Evolutionary conservation across 2,797 vertebrate genomes (phyloP).

Genomic region (Ctenopoma multispine): DNA sequence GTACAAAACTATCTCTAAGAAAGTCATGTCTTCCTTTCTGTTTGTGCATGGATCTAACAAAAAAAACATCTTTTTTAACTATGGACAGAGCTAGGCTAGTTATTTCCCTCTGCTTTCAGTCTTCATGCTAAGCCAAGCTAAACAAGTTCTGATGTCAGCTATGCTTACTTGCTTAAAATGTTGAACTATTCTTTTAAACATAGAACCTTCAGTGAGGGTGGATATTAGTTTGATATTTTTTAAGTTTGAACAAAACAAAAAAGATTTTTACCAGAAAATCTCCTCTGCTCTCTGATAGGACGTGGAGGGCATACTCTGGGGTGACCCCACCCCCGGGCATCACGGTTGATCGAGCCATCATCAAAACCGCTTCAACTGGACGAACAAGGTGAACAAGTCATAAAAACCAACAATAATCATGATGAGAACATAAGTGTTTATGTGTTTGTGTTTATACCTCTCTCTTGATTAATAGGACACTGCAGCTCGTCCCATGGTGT

Average conservation of each 20-base stretch:
- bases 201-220: too few species aligned
- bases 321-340: conserved; percentile 90
- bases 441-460: conserved; percentile 79
- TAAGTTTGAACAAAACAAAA: neutral
- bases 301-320: conserved; percentile 89
- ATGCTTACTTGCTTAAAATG: too few species aligned
- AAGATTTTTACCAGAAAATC: conserved; percentile 90
- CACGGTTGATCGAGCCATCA: conserved; percentile 91
- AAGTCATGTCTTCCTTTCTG: too few species aligned
- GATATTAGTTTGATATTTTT: too few species aligned
- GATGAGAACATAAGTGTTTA: too few species aligned
- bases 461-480: conserved; percentile 84
- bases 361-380: conserved; percentile 90
- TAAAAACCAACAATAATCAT: neutral
- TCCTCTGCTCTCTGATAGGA: conserved; percentile 91
- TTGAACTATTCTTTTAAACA: too few species aligned
- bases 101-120: neutral
- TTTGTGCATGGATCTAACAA: too few species aligned
- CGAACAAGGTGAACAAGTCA: neutral
- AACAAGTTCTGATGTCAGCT: too few species aligned
- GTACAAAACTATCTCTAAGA: too few species aligned
- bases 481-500: conserved; percentile 88
- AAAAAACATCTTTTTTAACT: neutral
- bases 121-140: neutral
- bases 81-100: neutral